Conservation (phyloP, 2,797 vertebrate species). For the Rousettus madagascariensis region DNA sequence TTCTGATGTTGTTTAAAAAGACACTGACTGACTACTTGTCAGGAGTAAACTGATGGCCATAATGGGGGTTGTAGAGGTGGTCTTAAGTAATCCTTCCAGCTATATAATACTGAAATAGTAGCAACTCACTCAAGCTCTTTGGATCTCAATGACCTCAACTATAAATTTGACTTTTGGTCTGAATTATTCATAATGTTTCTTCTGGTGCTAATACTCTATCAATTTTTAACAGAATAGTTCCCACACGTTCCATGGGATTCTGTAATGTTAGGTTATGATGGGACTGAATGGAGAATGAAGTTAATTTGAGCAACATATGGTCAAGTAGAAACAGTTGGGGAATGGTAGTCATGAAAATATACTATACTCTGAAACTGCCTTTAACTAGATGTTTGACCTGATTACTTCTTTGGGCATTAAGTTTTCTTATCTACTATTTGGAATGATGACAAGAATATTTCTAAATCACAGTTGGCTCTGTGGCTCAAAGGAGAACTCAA, state of each 20-base stretch:
- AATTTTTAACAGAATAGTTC: background rate
- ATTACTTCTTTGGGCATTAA: background rate
- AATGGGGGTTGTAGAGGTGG: background rate
- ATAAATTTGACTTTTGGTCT: background rate
- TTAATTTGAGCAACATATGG: background rate
- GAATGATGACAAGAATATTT: background rate
- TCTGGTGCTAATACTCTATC: background rate
- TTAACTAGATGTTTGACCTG: background rate
- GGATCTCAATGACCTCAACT: background rate
- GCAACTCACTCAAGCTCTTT: background rate
- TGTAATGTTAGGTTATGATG: background rate
- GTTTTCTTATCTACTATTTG: background rate
- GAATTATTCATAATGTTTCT: background rate
- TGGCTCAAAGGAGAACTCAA: background rate
- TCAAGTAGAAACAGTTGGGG: background rate
- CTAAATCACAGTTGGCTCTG: background rate
- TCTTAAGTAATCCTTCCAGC: background rate
- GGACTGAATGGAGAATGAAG: background rate
- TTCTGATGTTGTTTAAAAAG: background rate
- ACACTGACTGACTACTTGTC: background rate
- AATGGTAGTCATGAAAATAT: background rate
- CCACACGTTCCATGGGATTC: background rate
- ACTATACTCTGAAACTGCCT: background rate
- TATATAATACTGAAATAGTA: background rate
- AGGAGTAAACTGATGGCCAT: background rate